Evolutionary conservation across 1,140 invertebrate genomes (phyloP).

Genomic region (Drosophila nasuta): DNA sequence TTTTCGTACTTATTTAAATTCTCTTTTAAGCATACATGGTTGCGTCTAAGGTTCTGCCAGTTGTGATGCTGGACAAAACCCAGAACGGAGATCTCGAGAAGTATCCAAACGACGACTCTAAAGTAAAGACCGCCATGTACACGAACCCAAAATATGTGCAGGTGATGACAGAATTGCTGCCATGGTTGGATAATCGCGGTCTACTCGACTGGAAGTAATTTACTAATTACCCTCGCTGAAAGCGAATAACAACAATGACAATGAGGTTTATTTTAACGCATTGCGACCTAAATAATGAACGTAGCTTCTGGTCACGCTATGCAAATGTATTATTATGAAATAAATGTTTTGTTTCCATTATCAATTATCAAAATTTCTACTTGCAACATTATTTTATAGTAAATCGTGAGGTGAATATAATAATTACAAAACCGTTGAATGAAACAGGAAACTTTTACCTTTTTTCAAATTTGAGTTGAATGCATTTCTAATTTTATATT

Average conservation of each 20-base stretch:
- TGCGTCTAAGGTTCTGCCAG: slow-evolving; percentile 75
- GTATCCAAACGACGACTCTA: slow-evolving; percentile 65
- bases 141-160: slow-evolving; percentile 77
- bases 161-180: slow-evolving; percentile 71
- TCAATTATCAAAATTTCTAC: neutral
- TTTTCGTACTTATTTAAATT: neutral
- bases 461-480: no score
- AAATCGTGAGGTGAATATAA: no score
- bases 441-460: no score
- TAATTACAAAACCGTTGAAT: no score
- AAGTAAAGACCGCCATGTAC: slow-evolving; percentile 75
- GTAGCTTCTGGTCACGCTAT: slow-evolving; percentile 19
- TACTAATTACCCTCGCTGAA: slow-evolving; percentile 14
- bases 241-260: slow-evolving; percentile 75
- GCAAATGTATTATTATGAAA: slow-evolving; percentile 29
- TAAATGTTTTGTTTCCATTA: slow-evolving; percentile 15
- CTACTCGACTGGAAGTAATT: slow-evolving; percentile 78
- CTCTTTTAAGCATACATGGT: slow-evolving; percentile 68
- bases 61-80: slow-evolving; percentile 75
- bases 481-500: no score
- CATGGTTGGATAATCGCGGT: slow-evolving; percentile 82
- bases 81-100: slow-evolving; percentile 57
- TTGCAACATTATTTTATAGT: neutral
- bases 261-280: slow-evolving; percentile 14
- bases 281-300: neutral